These are phyloP conservation scores for Piscicola geometra DNA, from an alignment of 2,888 invertebrate genomes.

Conservation along the genomic window DNA sequence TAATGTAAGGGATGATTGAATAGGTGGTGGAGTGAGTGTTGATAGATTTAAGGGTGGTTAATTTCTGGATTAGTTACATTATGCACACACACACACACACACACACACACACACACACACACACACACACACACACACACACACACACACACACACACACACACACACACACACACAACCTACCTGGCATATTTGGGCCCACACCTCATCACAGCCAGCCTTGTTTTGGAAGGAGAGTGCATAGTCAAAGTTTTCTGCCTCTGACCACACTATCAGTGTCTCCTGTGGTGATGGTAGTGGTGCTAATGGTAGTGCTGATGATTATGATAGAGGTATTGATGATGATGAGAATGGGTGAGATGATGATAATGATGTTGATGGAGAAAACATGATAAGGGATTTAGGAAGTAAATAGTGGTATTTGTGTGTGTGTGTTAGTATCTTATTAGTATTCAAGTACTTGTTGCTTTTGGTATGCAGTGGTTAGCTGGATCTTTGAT, in stretches of 20 bases:
- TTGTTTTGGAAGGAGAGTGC: conserved; percentile 99
- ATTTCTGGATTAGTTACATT: no score
- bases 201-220: conserved; percentile 98
- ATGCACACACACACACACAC: no score
- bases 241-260: conserved; percentile 96
- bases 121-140: no score
- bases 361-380: background rate
- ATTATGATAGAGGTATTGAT: background rate
- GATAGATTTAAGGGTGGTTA: no score
- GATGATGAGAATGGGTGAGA: background rate
- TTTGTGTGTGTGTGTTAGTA: conserved; percentile 36
- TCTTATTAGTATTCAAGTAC: no score
- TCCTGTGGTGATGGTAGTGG: conserved; percentile 63
- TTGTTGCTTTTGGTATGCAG: conserved; percentile 98
- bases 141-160: no score
- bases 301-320: background rate
- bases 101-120: no score
- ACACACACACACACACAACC: conserved; percentile 37
- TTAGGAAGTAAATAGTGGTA: background rate
- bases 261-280: conserved; percentile 99
- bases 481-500: conserved; percentile 95
- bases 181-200: conserved; percentile 98
- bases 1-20: background rate
- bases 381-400: background rate
- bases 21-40: no score